Evolutionary conservation across 37 sponge, comb jelly and placozoan species (phyloP).

Genomic region (Petrosia ficiformis): DNA sequence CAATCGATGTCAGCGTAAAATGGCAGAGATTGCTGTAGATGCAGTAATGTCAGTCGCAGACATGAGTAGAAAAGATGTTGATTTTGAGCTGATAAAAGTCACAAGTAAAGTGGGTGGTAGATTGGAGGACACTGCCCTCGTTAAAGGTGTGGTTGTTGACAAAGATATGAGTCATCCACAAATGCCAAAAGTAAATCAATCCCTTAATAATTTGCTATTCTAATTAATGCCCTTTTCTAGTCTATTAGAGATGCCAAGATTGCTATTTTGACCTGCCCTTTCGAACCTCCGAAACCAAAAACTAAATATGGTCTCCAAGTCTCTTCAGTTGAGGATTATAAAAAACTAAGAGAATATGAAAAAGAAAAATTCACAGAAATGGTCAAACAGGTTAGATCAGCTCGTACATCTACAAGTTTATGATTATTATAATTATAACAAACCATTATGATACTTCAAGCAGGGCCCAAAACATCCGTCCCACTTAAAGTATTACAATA

Average conservation of each 20-base stretch:
- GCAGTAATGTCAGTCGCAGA: slow-evolving; percentile 95
- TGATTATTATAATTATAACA: neutral
- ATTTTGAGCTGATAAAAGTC: slow-evolving; percentile 97
- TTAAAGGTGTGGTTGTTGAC: slow-evolving; percentile 95
- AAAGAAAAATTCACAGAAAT: slow-evolving; percentile 92
- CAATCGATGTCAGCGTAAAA: slow-evolving; percentile 88
- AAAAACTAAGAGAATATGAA: slow-evolving; percentile 87
- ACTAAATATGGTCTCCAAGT: slow-evolving; percentile 93
- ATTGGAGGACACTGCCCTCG: slow-evolving; percentile 87
- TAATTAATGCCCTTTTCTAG: neutral
- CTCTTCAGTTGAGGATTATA: slow-evolving; percentile 90
- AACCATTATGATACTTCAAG: too few relatives aligned
- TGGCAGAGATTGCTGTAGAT: slow-evolving; percentile 98
- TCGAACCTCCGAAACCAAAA: slow-evolving; percentile 99
- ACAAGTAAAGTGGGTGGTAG: slow-evolving; percentile 95
- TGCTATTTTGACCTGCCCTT: slow-evolving; percentile 96
- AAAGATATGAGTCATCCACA: slow-evolving; percentile 97
- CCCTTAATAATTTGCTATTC: neutral
- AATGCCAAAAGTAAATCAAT: slow-evolving; percentile 86
- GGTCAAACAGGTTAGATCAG: slow-evolving; percentile 76
- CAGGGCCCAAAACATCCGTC: too few relatives aligned
- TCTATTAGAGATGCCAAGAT: slow-evolving; percentile 79
- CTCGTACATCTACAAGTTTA: neutral
- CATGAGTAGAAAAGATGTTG: slow-evolving; percentile 88
- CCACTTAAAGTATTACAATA: too few relatives aligned